A percentile compares a stretch with the other conserved stretches of the same genome.
phyloP scores from a whole-genome alignment of 2,888 invertebrate species.

The Xestobium rufovillosum region DNA sequence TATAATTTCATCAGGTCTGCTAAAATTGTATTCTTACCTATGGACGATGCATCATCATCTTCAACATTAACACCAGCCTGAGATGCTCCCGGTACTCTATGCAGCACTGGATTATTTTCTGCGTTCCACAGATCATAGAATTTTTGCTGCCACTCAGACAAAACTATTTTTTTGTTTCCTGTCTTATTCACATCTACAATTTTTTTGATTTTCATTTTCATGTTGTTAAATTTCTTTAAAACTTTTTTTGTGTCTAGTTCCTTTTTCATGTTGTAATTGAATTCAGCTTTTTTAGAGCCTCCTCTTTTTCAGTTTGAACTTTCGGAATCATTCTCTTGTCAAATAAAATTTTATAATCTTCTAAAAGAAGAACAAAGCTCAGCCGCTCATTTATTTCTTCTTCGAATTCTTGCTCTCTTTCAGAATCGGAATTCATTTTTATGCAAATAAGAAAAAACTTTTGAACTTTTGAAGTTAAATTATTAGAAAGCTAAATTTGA shows the following conservation, averaged over 20 bases:
- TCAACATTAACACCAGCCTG: constrained; percentile 3
- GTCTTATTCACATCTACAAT: constrained; percentile 17
- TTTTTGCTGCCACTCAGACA: constrained; percentile 16
- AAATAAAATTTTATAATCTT: constrained; percentile 1
- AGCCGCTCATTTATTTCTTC: too few relatives aligned
- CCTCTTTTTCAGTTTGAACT: neutral
- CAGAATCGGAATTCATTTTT: too few relatives aligned
- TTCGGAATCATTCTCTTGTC: neutral
- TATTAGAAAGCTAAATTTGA: constrained; percentile 8
- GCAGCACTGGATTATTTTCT: neutral
- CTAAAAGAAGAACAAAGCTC: constrained; percentile 3
- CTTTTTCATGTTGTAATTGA: too few relatives aligned
- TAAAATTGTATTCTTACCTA: too few relatives aligned
- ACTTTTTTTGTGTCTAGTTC: too few relatives aligned
- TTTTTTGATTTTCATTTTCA: constrained; percentile 14
- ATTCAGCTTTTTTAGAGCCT: neutral
- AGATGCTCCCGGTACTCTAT: neutral
- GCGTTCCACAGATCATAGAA: too few relatives aligned
- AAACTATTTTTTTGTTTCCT: constrained; percentile 16
- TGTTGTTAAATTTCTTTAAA: too few relatives aligned
- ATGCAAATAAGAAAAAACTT: too few relatives aligned
- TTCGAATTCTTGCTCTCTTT: too few relatives aligned
- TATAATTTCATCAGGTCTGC: too few relatives aligned
- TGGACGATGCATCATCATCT: too few relatives aligned
- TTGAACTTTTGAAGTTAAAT: too few relatives aligned